Base-by-base conservation (phyloP, 2,797 vertebrate genomes). In the Sebastolobus altivelis region DNA sequence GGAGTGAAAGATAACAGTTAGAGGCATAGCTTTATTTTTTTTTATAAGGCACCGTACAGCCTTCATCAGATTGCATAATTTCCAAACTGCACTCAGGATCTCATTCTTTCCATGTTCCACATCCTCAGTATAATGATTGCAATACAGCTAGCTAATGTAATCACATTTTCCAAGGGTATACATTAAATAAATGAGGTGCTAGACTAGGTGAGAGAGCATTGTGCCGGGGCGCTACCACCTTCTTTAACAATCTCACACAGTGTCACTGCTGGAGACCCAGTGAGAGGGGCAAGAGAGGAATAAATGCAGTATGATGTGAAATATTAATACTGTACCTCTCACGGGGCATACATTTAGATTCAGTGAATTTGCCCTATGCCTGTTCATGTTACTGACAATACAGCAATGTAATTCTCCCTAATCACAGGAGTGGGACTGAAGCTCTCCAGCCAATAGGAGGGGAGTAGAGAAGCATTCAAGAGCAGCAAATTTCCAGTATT, bases 111-210 rank as follows among this genome's bases (percentile, higher is more conserved):
- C 8, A 59, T 73, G 55, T 62, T 66, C 66, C 62, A 60, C 69
- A 73, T 14, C 52, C 59, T 5, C 65, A 62, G 43, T 20, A 77
- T 62, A 80, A 29, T 20, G 55, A 27, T 66, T 59, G 33, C 13
- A 46, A 22, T 33, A 35, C 29, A 72, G 63, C 43, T 6, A 14
- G 52, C n/a, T 63, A 27, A 72, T 72, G 63, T 71, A 61, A 81
- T 87, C 52, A 70, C 54, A 62, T 72, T 82, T 82, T 85, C 49
- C 49, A 54, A 25, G 49, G 11, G 61, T 70, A 80, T 76, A 65
- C 74, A 86, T 89, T 80, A 90, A 80, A 67, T 77, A 83, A 89
- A 90, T 85, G 75, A 87, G 82, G 60, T 58, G 54, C 73, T 75
- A 25, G 43, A 52, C 35, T 27, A n/a, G 73, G 66, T 71, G 43